Base-by-base conservation (phyloP, 2,888 invertebrate species). In the Ennomos erosarius region DNA sequence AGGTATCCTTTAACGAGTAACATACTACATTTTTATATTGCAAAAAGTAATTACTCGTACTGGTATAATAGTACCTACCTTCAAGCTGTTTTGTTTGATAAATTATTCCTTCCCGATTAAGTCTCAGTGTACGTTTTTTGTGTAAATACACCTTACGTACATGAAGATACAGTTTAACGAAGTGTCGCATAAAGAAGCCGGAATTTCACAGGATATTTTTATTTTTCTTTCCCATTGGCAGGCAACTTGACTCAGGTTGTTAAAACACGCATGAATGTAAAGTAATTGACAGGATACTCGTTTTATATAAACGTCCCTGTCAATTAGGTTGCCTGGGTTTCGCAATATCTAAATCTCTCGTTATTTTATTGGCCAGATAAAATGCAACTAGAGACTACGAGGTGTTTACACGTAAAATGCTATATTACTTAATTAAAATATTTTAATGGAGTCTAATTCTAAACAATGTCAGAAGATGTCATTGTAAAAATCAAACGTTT, bases 251-350 rank as follows among this genome's bases (percentile, higher is more conserved):
- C 13, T 10, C 42, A 10, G 16, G 50, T 46, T 50, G 51, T 55
- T 55, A 55, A 42, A 47, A 47, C 39, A 12, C n/a, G 40, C 40
- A 47, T 59, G 49, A 46, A 59, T 51, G 44, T 54, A 51, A 55
- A 54, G 34, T 54, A 55, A 55, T 51, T 43, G 55, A 47, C 55
- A 39, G 39, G 42, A 48, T 46, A 46, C 59, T 11, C 45, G 55
- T 59, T 47, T 46, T 16, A n/a, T 39, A 26, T 58, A 54, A 54
- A 51, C 43, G 39, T 39, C 34, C 37, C 51, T 54, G 55, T 51
- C 51, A 60, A 55, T 52, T 55, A 55, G n/a, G 46, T 37, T 9
- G 35, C 59, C 40, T 39, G 16, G 42, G 46, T 46, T 52, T 57
- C 37, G 34, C 45, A 46, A 53, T 10, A 35, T 43, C 8, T 10